These are phyloP conservation scores for Meghimatium bilineatum DNA, from an alignment of 2,888 invertebrate genomes.

Conservation along the genomic window DNA sequence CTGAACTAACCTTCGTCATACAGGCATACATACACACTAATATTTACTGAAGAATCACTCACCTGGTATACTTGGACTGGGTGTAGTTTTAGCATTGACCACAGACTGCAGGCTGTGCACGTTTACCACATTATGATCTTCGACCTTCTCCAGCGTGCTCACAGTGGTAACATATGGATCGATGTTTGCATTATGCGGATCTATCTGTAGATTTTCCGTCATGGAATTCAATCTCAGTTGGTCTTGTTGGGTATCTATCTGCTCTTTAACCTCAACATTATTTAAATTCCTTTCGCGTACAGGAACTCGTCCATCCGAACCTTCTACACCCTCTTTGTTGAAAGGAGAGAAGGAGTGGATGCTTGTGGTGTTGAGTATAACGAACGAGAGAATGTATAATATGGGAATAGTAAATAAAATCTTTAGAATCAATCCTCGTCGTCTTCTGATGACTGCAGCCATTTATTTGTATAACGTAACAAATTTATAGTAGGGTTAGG, in stretches of 20 bases:
- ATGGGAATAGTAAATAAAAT: slow-evolving; percentile 87
- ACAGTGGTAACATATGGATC: neutral
- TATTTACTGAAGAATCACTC: neutral
- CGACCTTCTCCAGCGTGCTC: neutral
- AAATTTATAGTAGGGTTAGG: no score
- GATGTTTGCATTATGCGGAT: neutral
- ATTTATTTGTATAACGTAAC: slow-evolving; percentile 53
- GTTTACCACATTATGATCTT: neutral
- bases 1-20: no score
- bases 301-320: neutral
- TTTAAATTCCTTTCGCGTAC: neutral
- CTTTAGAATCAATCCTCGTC: slow-evolving; percentile 87
- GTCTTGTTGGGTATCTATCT: neutral
- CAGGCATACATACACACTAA: neutral
- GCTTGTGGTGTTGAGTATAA: slow-evolving; percentile 59
- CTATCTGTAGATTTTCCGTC: neutral
- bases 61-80: slow-evolving; percentile 36
- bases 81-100: neutral
- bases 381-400: slow-evolving; percentile 84
- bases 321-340: neutral
- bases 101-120: neutral
- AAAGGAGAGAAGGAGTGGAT: neutral
- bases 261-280: neutral
- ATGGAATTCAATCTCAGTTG: neutral
- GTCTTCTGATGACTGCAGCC: slow-evolving; percentile 78